A percentile compares a stretch with the other conserved stretches of the same genome.
These are phyloP conservation scores for Carabus problematicus DNA, from an alignment of 2,888 invertebrate genomes.

Conservation along the genomic window DNA sequence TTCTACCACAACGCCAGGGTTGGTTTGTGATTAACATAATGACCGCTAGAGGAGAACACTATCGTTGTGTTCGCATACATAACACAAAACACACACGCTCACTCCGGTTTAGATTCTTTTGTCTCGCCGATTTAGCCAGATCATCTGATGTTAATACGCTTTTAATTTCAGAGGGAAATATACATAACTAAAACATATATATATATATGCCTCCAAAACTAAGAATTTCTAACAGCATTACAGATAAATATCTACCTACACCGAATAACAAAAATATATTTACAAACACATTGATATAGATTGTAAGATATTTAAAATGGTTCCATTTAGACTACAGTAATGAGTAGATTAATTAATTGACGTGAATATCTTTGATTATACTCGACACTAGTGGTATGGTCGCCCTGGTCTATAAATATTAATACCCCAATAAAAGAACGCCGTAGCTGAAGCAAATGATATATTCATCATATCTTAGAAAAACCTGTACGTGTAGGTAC, in stretches of 20 bases:
- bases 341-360: slow-evolving; percentile 8
- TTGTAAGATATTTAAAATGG: too few relatives aligned
- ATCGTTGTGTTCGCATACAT: slow-evolving; percentile 15
- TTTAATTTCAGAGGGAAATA: slow-evolving; percentile 22
- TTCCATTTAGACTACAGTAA: too few relatives aligned
- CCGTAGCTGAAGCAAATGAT: too few relatives aligned
- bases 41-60: slow-evolving; percentile 20
- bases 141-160: slow-evolving; percentile 20
- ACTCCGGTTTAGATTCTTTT: too few relatives aligned
- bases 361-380: slow-evolving; percentile 16
- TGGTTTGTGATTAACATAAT: slow-evolving; percentile 29
- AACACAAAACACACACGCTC: too few relatives aligned
- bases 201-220: too few relatives aligned
- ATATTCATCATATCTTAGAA: too few relatives aligned
- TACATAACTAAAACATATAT: not conserved
- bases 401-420: slow-evolving; percentile 28
- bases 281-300: too few relatives aligned
- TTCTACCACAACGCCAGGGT: slow-evolving; percentile 7
- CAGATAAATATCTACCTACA: too few relatives aligned
- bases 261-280: too few relatives aligned
- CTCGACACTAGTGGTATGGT: not conserved
- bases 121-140: slow-evolving; percentile 14
- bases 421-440: not conserved
- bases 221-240: too few relatives aligned
- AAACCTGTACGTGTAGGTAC: not conserved